Percentiles rank a stretch among this genome's conserved stretches.
These are phyloP conservation scores for silkworm (Bombyx mori) DNA, from an alignment of 1,140 invertebrate genomes.

Conservation along the genomic window ASM3026992v2 NC_085129.1:8838001-8838500, in stretches of 20 bases:
- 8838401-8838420: conserved; percentile 44
- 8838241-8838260: conserved; percentile 28
- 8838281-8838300: conserved; percentile 44
- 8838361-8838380: conserved; percentile 45
- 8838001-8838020: conserved; percentile 59
- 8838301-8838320: conserved; percentile 7
- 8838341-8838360: conserved; percentile 14
- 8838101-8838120: conserved; percentile 20
- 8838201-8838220: conserved; percentile 7
- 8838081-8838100: conserved; percentile 17
- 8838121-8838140: conserved; percentile 25
- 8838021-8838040: conserved; percentile 40
- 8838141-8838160: too few relatives aligned
- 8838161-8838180: conserved; percentile 1
- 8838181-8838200: conserved; percentile 29
- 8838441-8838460: conserved; percentile 18
- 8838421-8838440: conserved; percentile 50
- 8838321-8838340: too few relatives aligned
- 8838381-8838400: conserved; percentile 19
- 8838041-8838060: conserved; percentile 54
- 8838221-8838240: conserved; percentile 41
- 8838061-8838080: conserved; percentile 45
- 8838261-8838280: conserved; percentile 17
- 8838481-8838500: conserved; percentile 51
- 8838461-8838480: conserved; percentile 37